Conservation (phyloP, 2,797 vertebrate species). For the Taeniopygia guttata region DNA sequence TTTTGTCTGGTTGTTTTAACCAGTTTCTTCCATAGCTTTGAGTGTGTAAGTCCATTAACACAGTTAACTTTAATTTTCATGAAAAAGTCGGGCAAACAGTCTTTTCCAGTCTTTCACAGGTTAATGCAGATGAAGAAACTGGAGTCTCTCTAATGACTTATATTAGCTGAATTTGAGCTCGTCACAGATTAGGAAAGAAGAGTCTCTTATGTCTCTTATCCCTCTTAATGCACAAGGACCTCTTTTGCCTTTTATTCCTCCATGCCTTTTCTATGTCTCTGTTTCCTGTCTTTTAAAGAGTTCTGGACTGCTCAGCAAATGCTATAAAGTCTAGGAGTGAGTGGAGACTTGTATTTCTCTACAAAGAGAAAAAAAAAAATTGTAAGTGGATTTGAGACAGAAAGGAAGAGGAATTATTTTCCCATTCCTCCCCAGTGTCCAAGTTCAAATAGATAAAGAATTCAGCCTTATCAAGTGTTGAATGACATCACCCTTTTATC, state of each 20-base stretch:
- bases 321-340: neutral
- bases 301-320: neutral
- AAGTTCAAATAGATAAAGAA: conserved; percentile 1
- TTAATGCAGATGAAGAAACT: neutral
- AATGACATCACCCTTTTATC: conserved; percentile 26
- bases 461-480: neutral
- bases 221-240: neutral
- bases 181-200: neutral
- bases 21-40: neutral
- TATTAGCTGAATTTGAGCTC: neutral
- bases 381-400: neutral
- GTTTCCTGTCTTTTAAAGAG: neutral
- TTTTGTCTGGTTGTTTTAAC: neutral
- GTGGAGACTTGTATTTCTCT: neutral
- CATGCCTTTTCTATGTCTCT: neutral
- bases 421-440: neutral
- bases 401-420: neutral
- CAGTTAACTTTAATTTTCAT: neutral
- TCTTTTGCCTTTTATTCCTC: neutral
- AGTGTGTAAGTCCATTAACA: neutral
- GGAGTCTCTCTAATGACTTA: neutral
- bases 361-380: neutral
- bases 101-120: neutral
- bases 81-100: neutral
- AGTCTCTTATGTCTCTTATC: neutral